Percentiles rank a stretch among this genome's conserved stretches.
These are phyloP conservation scores for Corynorhinus townsendii DNA, from an alignment of 2,113 vertebrate genomes.

Conservation along the genomic window DNA sequence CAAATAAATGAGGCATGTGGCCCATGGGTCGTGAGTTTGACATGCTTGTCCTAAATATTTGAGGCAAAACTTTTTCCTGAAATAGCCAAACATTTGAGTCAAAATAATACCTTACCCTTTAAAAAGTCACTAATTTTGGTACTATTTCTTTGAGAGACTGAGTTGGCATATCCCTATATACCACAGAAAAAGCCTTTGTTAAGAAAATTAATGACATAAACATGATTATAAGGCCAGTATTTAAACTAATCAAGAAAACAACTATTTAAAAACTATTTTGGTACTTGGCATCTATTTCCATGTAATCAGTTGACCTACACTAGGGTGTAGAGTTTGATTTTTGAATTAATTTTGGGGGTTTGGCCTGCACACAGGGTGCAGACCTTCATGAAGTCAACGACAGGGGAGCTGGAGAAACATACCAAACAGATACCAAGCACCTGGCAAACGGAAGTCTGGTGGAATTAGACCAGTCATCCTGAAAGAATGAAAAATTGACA, in stretches of 20 bases:
- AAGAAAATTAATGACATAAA: slow-evolving; percentile 12
- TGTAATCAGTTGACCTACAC: neutral
- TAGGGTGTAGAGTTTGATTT: neutral
- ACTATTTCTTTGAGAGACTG: neutral
- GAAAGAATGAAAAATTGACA: slow-evolving; percentile 3
- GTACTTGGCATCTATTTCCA: neutral
- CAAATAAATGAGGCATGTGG: too few species aligned
- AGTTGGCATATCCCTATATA: neutral
- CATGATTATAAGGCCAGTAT: neutral
- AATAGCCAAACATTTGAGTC: slow-evolving; percentile 2
- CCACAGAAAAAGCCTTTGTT: neutral
- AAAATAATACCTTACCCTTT: slow-evolving; percentile 39
- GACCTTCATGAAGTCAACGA: slow-evolving; percentile 14
- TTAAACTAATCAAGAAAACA: slow-evolving; percentile 34
- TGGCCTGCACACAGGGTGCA: neutral
- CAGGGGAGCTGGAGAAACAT: neutral
- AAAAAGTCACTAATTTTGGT: slow-evolving; percentile 39
- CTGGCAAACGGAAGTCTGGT: neutral
- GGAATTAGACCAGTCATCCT: neutral
- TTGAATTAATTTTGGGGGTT: neutral
- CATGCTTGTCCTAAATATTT: neutral
- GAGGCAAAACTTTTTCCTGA: slow-evolving; percentile 25
- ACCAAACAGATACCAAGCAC: neutral
- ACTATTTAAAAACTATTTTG: neutral
- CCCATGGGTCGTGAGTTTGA: too few species aligned